These are phyloP conservation scores for Bubo blakistoni DNA, from an alignment of 2,113 vertebrate genomes.

Conservation along the genomic window DNA sequence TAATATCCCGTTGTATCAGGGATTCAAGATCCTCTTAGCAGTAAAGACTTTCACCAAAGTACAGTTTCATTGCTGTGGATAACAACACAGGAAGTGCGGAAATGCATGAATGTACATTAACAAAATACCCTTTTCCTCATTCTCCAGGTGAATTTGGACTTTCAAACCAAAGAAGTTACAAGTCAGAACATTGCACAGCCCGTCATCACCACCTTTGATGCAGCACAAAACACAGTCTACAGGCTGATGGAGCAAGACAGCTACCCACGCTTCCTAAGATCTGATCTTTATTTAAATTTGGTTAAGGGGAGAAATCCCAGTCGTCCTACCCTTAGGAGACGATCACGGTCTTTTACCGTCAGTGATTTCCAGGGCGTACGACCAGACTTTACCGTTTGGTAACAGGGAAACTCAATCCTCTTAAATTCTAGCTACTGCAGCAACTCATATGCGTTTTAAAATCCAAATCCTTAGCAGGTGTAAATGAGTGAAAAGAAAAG, in stretches of 20 bases:
- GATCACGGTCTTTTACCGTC: conserved; percentile 89
- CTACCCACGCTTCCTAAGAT: conserved; percentile 88
- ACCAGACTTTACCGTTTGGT: conserved; percentile 70
- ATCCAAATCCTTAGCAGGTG: neutral
- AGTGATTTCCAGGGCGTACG: conserved; percentile 79
- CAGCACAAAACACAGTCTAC: conserved; percentile 85
- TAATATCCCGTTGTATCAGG: neutral
- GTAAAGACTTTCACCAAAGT: neutral
- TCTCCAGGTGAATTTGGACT: conserved; percentile 79
- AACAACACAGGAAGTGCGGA: neutral
- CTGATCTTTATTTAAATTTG: conserved; percentile 82
- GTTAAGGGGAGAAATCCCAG: conserved; percentile 69
- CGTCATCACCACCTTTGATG: conserved; percentile 76
- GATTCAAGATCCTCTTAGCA: neutral
- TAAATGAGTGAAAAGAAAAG: neutral
- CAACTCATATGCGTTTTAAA: accelerated
- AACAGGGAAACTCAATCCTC: conserved; percentile 6
- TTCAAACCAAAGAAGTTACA: conserved; percentile 27
- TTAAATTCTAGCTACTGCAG: neutral
- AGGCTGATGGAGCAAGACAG: conserved; percentile 95
- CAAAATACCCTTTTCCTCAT: neutral
- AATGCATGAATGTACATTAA: neutral
- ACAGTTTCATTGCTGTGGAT: neutral
- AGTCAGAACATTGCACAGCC: neutral
- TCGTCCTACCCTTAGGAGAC: conserved; percentile 76